Base-by-base conservation (phyloP, 2,888 invertebrate genomes). In the Mimas tiliae region DNA sequence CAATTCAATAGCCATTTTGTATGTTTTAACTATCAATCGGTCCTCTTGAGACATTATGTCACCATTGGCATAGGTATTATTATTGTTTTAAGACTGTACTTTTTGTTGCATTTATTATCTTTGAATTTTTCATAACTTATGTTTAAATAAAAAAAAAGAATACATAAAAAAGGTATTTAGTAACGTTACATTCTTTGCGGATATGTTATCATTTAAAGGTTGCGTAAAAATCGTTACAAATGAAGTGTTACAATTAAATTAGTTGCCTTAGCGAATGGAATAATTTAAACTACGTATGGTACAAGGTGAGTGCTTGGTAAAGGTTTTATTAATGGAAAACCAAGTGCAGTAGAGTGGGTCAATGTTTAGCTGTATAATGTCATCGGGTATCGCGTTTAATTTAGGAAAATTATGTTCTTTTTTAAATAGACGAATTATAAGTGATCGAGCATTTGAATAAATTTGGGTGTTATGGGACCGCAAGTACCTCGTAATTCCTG, bases 271-370 rank as follows among this genome's bases (percentile, higher is more conserved):
- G 66, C 45, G 65, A 67, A 71, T 71, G 69, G 69, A 72, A 72
- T 72, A 70, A 69, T 72, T 71, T 71, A 72, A 74, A 67, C 62
- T 67, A 71, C 68, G 70, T 67, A 69, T 70, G 58, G 66, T 53
- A 70, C 79, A 80, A 80, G 80, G 79, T 77, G 69, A 79, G 67
- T 72, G 70, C 72, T 73, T 73, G 72, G 70, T 71, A 74, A 76
- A 75, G 76, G 74, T 64, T 80, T 74, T 79, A 77, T 78, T 75
- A 74, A 71, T 78, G 74, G 74, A 76, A 76, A 77, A 75, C 73
- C 76, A 74, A 71, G 68, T 62, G 52, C 16, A 52, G 68, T 68
- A 69, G 70, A 79, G 73, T 82, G 67, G 81, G 83, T 83, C 81
- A 83, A 82, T 79, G 80, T 72, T 78, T 75, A 74, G 65, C 65